These are phyloP conservation scores for Harmothoe impar DNA, from an alignment of 2,888 invertebrate genomes.

Conservation along the genomic window DNA sequence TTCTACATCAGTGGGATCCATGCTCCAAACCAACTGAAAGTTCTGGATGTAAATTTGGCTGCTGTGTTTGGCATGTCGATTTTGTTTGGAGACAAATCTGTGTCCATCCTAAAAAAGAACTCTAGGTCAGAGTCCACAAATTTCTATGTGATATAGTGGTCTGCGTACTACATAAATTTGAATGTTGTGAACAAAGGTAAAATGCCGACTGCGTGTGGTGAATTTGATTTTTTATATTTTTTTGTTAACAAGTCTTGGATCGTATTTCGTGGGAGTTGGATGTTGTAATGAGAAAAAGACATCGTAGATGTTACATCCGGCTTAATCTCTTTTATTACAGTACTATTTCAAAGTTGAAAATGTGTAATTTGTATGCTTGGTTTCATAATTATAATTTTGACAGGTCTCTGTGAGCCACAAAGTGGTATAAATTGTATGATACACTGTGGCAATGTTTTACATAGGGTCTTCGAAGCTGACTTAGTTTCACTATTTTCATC, in stretches of 20 bases:
- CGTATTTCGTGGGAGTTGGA: background rate
- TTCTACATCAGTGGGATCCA: no score
- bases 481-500: no score
- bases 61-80: no score
- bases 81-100: no score
- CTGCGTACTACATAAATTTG: background rate
- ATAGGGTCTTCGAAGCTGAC: no score
- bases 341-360: background rate
- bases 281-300: background rate
- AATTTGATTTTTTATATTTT: background rate
- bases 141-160: constrained; percentile 28
- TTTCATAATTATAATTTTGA: background rate
- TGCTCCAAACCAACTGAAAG: no score
- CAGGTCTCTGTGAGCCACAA: background rate
- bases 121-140: background rate
- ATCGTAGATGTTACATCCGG: background rate
- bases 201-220: background rate
- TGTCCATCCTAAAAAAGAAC: no score
- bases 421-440: background rate
- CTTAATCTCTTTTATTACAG: background rate
- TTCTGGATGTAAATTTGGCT: no score
- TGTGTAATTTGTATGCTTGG: background rate
- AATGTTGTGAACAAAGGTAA: background rate
- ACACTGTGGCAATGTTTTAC: no score
- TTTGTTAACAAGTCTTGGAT: background rate